Percentiles rank a stretch among this genome's conserved stretches.
These are phyloP conservation scores for Drosophila neocordata DNA, from an alignment of 1,140 invertebrate genomes.

Conservation along the genomic window DNA sequence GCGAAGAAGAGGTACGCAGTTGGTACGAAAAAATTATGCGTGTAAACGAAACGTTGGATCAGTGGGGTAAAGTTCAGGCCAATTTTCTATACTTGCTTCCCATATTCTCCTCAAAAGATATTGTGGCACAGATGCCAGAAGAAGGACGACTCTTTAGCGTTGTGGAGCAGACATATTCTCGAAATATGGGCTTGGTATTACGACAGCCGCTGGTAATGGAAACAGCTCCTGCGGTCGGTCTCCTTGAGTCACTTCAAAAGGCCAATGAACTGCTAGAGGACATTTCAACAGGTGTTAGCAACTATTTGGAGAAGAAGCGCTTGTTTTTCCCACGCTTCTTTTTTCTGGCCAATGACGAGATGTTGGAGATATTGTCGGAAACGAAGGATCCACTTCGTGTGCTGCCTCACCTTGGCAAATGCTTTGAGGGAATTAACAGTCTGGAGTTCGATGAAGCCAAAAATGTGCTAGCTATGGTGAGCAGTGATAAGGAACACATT, in stretches of 20 bases:
- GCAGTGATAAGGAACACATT: constrained; percentile 92
- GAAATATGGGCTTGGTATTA: constrained; percentile 89
- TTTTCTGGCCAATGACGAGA: constrained; percentile 97
- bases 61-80: constrained; percentile 94
- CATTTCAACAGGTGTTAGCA: constrained; percentile 93
- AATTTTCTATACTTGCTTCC: constrained; percentile 96
- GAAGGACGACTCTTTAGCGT: constrained; percentile 91
- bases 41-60: constrained; percentile 91
- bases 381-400: constrained; percentile 94
- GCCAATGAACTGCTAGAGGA: constrained; percentile 90
- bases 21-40: constrained; percentile 93
- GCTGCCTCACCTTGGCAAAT: constrained; percentile 96
- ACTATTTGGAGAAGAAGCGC: constrained; percentile 96
- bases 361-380: constrained; percentile 97
- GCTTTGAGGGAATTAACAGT: constrained; percentile 91
- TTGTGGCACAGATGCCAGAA: constrained; percentile 95
- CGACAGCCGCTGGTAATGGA: constrained; percentile 90
- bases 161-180: constrained; percentile 90
- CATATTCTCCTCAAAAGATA: constrained; percentile 97
- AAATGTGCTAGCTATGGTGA: constrained; percentile 93
- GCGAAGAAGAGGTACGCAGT: constrained; percentile 89
- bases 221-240: constrained; percentile 87
- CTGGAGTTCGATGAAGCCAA: constrained; percentile 90
- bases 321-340: constrained; percentile 96
- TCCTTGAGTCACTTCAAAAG: constrained; percentile 90